Percentiles rank a stretch among this genome's conserved stretches.
These are phyloP conservation scores for Autographa gamma DNA, from an alignment of 2,888 invertebrate genomes.

Conservation along the genomic window DNA sequence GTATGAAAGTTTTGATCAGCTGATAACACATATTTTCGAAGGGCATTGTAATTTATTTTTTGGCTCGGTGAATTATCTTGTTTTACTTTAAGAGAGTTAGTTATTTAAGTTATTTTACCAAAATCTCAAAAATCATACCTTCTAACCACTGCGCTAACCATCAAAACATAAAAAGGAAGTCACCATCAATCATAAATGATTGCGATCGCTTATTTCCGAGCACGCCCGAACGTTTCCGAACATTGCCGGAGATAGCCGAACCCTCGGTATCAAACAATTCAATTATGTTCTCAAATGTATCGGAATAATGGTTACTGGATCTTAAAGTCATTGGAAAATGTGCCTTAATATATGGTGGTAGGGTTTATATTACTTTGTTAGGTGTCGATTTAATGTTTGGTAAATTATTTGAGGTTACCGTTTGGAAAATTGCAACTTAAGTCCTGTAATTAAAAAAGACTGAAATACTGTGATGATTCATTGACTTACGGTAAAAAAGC, in stretches of 20 bases:
- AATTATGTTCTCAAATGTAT: constrained; percentile 57
- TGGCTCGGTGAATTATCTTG: too few relatives aligned
- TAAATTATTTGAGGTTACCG: not conserved
- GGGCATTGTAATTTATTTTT: too few relatives aligned
- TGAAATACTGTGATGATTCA: too few relatives aligned
- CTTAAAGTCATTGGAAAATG: constrained; percentile 21
- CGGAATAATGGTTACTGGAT: constrained; percentile 59
- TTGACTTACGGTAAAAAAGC: too few relatives aligned
- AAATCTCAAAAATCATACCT: too few relatives aligned
- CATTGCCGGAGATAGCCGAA: constrained; percentile 13
- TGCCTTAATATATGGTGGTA: not conserved
- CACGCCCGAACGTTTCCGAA: constrained; percentile 19
- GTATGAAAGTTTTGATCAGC: too few relatives aligned
- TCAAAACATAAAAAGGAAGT: constrained; percentile 6
- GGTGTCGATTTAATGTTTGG: not conserved
- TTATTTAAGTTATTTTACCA: too few relatives aligned
- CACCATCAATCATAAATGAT: not conserved
- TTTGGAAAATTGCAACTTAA: too few relatives aligned
- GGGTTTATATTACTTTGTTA: not conserved
- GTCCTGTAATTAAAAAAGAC: too few relatives aligned
- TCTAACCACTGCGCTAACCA: not conserved
- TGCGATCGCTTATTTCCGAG: constrained; percentile 26
- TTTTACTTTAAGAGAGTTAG: too few relatives aligned
- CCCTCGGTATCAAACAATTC: constrained; percentile 55
- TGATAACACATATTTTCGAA: too few relatives aligned